Percentiles rank a stretch among this genome's conserved stretches.
Evolutionary conservation across 2,113 vertebrate species (phyloP).

Genomic region (Phoenicopterus ruber): DNA sequence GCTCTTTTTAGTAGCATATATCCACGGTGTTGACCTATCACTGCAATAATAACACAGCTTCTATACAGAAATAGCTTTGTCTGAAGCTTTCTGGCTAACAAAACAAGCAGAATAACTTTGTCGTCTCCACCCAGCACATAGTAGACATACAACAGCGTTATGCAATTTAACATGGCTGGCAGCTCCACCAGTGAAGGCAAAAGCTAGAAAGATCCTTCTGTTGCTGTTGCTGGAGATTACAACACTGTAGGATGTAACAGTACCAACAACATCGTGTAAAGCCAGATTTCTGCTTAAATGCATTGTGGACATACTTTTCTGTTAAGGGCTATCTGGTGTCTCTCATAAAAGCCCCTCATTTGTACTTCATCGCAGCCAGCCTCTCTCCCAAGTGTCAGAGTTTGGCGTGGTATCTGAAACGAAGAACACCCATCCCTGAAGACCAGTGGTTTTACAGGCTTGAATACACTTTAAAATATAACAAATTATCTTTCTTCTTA

Average conservation of each 20-base stretch:
- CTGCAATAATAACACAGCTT: not conserved
- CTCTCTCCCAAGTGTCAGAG: not conserved
- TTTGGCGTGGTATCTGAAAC: not conserved
- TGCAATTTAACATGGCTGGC: not conserved
- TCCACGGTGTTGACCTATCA: not conserved
- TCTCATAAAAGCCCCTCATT: not conserved
- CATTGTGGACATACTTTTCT: not conserved
- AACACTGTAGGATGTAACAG: not conserved
- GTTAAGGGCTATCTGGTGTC: not conserved
- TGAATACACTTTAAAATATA: constrained; percentile 26
- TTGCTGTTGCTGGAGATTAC: not conserved
- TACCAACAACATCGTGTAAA: not conserved
- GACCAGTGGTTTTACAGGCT: constrained; percentile 11
- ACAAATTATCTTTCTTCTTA: constrained; percentile 39
- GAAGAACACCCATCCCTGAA: constrained; percentile 9
- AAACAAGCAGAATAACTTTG: not conserved
- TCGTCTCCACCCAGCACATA: not conserved
- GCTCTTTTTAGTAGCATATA: not conserved
- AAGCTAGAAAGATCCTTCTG: not conserved
- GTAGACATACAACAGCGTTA: not conserved
- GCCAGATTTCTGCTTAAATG: not conserved
- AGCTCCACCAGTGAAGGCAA: not conserved
- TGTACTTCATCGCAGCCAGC: not conserved
- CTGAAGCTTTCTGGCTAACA: not conserved
- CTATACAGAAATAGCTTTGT: not conserved